A percentile compares a stretch with the other conserved stretches of the same genome.
These are phyloP conservation scores for Ruditapes philippinarum DNA, from an alignment of 1,140 invertebrate species.

Conservation along the genomic window DNA sequence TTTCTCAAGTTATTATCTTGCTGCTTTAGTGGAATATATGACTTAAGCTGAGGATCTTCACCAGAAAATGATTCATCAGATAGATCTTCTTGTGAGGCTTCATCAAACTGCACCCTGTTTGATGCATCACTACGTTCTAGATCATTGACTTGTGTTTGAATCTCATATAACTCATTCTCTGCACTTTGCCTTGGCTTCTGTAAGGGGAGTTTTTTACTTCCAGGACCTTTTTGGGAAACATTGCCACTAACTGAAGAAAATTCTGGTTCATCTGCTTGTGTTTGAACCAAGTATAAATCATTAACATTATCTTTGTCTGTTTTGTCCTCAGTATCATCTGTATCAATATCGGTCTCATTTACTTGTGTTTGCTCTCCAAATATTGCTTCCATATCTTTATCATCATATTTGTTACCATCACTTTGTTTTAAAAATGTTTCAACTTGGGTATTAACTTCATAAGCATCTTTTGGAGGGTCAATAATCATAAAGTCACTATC, in stretches of 20 bases:
- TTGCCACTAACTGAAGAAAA: not conserved
- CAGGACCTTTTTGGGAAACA: not conserved
- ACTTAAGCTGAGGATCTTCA: slow-evolving; percentile 5
- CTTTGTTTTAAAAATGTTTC: not conserved
- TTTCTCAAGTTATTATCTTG: not conserved
- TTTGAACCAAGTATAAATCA: not conserved
- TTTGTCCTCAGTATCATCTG: not conserved
- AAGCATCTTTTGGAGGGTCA: not conserved
- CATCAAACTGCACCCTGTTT: not conserved
- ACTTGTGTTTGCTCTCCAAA: slow-evolving; percentile 28
- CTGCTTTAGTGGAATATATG: not conserved
- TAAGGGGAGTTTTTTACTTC: not conserved
- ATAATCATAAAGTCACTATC: slow-evolving; percentile 28
- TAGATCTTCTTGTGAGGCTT: not conserved
- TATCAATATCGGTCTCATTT: not conserved
- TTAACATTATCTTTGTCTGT: not conserved
- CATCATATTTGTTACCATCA: not conserved
- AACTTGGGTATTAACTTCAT: not conserved
- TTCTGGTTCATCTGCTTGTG: not conserved
- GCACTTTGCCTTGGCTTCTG: not conserved
- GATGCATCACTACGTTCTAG: not conserved
- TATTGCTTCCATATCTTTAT: not conserved
- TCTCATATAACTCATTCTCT: not conserved
- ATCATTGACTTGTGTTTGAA: not conserved
- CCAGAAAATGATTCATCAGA: not conserved